Conservation (phyloP, 2,888 invertebrate genomes). For the Exocentrus adspersus region DNA sequence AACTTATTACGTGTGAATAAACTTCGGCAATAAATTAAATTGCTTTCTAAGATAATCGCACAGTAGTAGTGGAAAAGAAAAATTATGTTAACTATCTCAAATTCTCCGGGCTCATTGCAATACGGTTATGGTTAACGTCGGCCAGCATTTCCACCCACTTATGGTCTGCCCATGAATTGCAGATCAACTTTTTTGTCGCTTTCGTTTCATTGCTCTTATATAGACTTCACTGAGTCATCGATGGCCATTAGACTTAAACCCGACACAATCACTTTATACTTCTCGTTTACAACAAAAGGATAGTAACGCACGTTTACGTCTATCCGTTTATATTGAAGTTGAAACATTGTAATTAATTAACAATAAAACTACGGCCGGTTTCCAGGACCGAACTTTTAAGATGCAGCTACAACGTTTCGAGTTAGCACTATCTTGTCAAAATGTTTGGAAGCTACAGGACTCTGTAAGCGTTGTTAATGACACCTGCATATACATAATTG, state of each 20-base stretch:
- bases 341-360: too few species aligned
- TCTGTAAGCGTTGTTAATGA: too few species aligned
- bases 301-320: slow-evolving; percentile 35
- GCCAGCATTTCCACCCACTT: slow-evolving; percentile 34
- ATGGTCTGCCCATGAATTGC: slow-evolving; percentile 30
- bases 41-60: too few species aligned
- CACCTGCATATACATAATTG: too few species aligned
- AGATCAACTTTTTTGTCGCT: slow-evolving; percentile 30
- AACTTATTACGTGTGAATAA: too few species aligned
- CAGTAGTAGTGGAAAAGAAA: neutral
- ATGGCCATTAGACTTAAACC: slow-evolving; percentile 28
- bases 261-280: slow-evolving; percentile 31
- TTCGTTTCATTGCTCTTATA: slow-evolving; percentile 16
- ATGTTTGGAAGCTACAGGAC: too few species aligned
- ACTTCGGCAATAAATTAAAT: too few species aligned
- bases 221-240: slow-evolving; percentile 23
- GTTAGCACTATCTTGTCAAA: too few species aligned
- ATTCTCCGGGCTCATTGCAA: neutral
- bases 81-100: neutral
- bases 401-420: too few species aligned
- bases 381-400: too few species aligned
- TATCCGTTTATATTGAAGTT: too few species aligned
- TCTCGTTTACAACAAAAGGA: slow-evolving; percentile 29
- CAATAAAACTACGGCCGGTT: too few species aligned
- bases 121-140: slow-evolving; percentile 24